These are phyloP conservation scores for Neotoxoptera formosana DNA, from an alignment of 1,140 invertebrate species.

Conservation along the genomic window DNA sequence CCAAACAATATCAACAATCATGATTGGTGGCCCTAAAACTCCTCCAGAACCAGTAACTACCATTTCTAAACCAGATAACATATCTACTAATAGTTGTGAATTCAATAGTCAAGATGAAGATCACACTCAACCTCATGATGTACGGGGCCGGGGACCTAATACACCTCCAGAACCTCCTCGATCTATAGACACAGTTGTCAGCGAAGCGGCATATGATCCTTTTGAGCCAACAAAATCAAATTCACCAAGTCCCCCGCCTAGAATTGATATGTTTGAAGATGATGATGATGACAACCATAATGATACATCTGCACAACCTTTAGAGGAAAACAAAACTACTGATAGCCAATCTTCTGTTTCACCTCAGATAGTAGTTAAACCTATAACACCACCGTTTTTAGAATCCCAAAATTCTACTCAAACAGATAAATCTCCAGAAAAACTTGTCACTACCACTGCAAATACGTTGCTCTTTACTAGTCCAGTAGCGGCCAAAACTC, in stretches of 20 bases:
- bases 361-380: constrained; percentile 57
- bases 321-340: constrained; percentile 47
- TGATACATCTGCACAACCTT: constrained; percentile 31
- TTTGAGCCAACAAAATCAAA: constrained; percentile 86
- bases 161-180: constrained; percentile 71
- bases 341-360: constrained; percentile 57
- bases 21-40: constrained; percentile 72
- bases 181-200: constrained; percentile 63
- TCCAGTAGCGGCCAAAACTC: constrained; percentile 25
- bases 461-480: constrained; percentile 45
- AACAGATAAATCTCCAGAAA: constrained; percentile 56
- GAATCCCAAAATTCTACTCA: constrained; percentile 52
- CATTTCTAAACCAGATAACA: constrained; percentile 72
- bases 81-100: constrained; percentile 68
- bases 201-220: constrained; percentile 80
- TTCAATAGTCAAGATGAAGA: constrained; percentile 67
- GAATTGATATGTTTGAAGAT: constrained; percentile 58
- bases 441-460: constrained; percentile 26
- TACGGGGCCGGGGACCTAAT: constrained; percentile 68
- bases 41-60: constrained; percentile 78
- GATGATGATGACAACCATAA: constrained; percentile 40
- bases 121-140: constrained; percentile 60
- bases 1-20: constrained; percentile 51
- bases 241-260: constrained; percentile 65
- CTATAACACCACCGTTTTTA: constrained; percentile 58